Percentiles rank a stretch among this genome's conserved stretches.
Conservation (phyloP, 2,888 invertebrate species). For the Pachycephus smyrnensis region DNA sequence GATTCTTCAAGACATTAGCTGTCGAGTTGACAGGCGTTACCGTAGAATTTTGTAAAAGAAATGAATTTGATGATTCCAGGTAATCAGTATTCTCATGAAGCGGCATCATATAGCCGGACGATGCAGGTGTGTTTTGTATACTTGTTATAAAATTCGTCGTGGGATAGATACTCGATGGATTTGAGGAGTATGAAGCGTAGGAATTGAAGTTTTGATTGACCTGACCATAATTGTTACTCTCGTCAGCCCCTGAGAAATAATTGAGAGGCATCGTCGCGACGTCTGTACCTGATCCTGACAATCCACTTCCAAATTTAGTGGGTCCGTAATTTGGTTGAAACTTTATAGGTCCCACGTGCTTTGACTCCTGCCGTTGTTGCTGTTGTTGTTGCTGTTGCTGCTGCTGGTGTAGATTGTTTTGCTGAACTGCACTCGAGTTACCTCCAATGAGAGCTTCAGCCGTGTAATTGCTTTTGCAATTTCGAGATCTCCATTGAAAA, state of each 20-base stretch:
- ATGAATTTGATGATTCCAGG: conserved; percentile 56
- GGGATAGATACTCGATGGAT: conserved; percentile 60
- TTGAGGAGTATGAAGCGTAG: conserved; percentile 57
- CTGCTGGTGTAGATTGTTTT: conserved; percentile 43
- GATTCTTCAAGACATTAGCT: conserved; percentile 28
- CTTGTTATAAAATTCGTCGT: conserved; percentile 62
- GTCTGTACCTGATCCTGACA: conserved; percentile 42
- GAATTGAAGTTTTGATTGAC: conserved; percentile 57
- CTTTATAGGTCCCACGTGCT: conserved; percentile 55
- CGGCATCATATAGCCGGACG: conserved; percentile 62
- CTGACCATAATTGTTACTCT: conserved; percentile 58
- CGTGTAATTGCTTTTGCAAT: conserved; percentile 66
- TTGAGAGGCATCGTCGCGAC: conserved; percentile 59
- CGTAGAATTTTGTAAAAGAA: conserved; percentile 56
- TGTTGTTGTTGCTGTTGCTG: conserved; percentile 47
- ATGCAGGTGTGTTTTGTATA: conserved; percentile 56
- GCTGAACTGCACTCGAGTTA: conserved; percentile 51
- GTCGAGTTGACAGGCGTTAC: conserved; percentile 27
- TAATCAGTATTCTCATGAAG: conserved; percentile 62
- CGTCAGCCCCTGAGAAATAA: conserved; percentile 61
- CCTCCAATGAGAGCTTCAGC: conserved; percentile 64
- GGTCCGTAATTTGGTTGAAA: conserved; percentile 58
- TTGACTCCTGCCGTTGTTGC: conserved; percentile 50
- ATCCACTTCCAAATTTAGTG: conserved; percentile 56
- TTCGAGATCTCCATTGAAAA: conserved; percentile 59